phyloP scores from a whole-genome alignment of 2,113 vertebrate species.

The Zootoca vivipara region DNA sequence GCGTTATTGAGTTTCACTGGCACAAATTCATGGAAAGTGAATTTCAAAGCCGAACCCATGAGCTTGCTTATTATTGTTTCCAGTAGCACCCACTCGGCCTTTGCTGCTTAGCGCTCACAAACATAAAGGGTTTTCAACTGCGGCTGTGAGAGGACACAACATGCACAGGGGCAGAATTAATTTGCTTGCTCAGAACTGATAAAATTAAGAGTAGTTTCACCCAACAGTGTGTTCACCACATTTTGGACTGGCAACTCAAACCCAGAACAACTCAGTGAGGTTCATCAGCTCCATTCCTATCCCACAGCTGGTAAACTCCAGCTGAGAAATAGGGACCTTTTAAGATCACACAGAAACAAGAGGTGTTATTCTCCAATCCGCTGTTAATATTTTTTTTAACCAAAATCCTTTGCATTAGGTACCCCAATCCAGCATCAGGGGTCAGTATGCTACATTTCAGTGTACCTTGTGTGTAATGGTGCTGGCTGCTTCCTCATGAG shows the following conservation, averaged over 20 bases:
- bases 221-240: neutral
- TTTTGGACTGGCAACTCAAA: neutral
- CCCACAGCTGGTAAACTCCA: neutral
- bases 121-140: conserved; percentile 12
- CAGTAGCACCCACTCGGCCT: neutral
- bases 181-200: neutral
- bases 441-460: neutral
- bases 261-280: neutral
- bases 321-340: neutral
- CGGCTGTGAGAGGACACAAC: neutral
- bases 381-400: neutral
- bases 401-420: neutral
- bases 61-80: neutral
- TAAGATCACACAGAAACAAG: neutral
- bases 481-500: too few species aligned
- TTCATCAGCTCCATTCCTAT: neutral
- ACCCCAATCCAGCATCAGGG: neutral
- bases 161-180: conserved; percentile 14
- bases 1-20: conserved; percentile 37
- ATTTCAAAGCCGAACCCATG: conserved; percentile 26
- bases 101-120: neutral
- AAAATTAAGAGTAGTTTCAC: neutral
- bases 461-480: neutral
- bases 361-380: neutral
- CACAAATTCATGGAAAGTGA: conserved; percentile 39